Conservation (phyloP, 2,888 invertebrate genomes). For the Drosophila sordidula region DNA sequence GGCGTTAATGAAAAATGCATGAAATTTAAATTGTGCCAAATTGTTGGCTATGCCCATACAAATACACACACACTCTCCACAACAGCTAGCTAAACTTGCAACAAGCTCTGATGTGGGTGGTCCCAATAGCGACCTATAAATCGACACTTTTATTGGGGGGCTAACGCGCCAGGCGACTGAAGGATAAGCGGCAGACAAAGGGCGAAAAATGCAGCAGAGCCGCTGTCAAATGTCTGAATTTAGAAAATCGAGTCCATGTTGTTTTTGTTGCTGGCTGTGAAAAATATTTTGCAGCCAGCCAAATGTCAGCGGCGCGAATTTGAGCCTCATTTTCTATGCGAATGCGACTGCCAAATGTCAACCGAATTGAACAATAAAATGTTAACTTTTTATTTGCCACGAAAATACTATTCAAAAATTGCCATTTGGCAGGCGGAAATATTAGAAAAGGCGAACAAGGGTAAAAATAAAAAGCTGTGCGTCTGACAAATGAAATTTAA, state of each 20-base stretch:
- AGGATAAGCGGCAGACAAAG: conserved; percentile 11
- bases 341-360: conserved; percentile 76
- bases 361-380: conserved; percentile 79
- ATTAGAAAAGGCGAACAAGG: conserved; percentile 8
- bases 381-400: conserved; percentile 70
- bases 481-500: neutral
- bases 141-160: conserved; percentile 62
- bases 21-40: conserved; percentile 83
- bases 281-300: conserved; percentile 35
- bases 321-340: conserved; percentile 76
- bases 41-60: conserved; percentile 50
- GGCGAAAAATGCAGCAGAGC: conserved; percentile 58
- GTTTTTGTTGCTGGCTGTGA: conserved; percentile 17
- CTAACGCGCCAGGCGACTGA: conserved; percentile 10
- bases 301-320: conserved; percentile 48
- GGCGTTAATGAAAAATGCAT: conserved; percentile 83
- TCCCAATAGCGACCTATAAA: conserved; percentile 45
- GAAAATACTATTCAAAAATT: conserved; percentile 27
- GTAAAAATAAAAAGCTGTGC: neutral
- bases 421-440: conserved; percentile 24
- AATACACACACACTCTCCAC: neutral
- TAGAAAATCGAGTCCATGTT: conserved; percentile 34
- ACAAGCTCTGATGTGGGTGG: conserved; percentile 28
- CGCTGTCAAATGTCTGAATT: conserved; percentile 71
- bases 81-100: neutral